Evolutionary conservation across 2,113 vertebrate species (phyloP), one percentile per base, ranked within the genome.

Genomic region (Hystrix brachyura): DNA sequence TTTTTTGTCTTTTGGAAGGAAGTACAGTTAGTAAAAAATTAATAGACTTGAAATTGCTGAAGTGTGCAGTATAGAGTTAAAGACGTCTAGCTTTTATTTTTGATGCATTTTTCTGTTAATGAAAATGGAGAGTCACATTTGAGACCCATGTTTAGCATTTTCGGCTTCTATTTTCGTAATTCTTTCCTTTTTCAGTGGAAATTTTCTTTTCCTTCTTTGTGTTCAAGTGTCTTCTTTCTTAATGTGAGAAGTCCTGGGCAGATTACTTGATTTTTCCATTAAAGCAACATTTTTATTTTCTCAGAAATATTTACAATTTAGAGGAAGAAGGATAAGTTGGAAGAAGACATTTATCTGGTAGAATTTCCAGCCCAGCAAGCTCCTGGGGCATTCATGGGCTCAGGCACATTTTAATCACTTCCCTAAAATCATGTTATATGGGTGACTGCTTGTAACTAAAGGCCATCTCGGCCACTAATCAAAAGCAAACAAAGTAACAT

Each of bases 1-100:
- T 86, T 60, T n/a, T 81, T 64, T 38, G 25, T 62, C 29, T 4
- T 83, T 60, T 51, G 69, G 38, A 83, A 71, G 21, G n/a, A 80
- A 92, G n/a, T 48, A 46, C 13, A n/a, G 53, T 91, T 78, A 82
- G 25, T 46, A 55, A 78, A 94, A 88, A 91, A 51, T n/a, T 67
- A 38, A 55, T 55, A 18, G 7, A 48, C 27, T 91, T 96, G n/a
- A 64, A 86, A 91, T 91, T 91, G 55, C 65, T 29, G 46, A 91
- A 60, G 11, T 69, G 4, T 48, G 27, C 62, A 65, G 19, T 55
- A 23, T 72, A 64, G 9, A 71, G 43, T 51, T 71, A 65, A 72
- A 74, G 17, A 48, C 76, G 9, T 67, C 1, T 57, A 85, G 10
- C 38, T 84, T 23, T 94, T 85, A 38, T 46, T 64, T 94, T 53